Percentiles rank a stretch among this genome's conserved stretches.
Conservation (phyloP, 2,888 invertebrate genomes). For the Eupithecia subfuscata region DNA sequence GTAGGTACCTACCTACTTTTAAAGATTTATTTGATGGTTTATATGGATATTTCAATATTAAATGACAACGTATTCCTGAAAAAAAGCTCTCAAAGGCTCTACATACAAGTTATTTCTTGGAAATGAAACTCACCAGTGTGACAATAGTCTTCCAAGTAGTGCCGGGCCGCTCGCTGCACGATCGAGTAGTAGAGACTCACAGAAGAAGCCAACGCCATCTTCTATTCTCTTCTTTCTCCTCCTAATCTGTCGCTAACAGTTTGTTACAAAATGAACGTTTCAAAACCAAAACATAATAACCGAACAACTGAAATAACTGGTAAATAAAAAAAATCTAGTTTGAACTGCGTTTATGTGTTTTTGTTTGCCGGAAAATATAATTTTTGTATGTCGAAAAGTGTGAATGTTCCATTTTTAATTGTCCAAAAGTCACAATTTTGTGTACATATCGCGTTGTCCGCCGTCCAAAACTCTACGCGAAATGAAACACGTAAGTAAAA, state of each 20-base stretch:
- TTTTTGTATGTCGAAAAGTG: constrained; percentile 63
- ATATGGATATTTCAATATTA: background rate
- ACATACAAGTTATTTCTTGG: background rate
- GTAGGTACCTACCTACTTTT: background rate
- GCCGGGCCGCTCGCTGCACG: constrained; percentile 87
- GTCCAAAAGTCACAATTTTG: constrained; percentile 80
- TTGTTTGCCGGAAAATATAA: constrained; percentile 59
- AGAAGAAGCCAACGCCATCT: constrained; percentile 86
- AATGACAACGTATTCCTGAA: background rate
- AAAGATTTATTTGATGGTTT: background rate
- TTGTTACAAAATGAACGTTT: constrained; percentile 71
- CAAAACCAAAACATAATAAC: constrained; percentile 66
- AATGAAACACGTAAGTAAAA: constrained; percentile 83
- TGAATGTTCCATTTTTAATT: constrained; percentile 68
- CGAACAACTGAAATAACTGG: constrained; percentile 48
- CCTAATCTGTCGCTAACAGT: constrained; percentile 69
- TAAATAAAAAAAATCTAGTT: constrained; percentile 68
- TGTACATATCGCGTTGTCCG: constrained; percentile 75
- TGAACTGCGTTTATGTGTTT: constrained; percentile 78
- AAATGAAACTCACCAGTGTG: constrained; percentile 82
- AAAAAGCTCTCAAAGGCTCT: background rate
- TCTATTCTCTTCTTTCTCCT: constrained; percentile 61
- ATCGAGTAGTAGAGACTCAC: constrained; percentile 88
- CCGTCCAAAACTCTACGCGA: constrained; percentile 82
- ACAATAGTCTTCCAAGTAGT: constrained; percentile 87